Conservation (phyloP, 2,797 vertebrate genomes). For the Falco biarmicus region DNA sequence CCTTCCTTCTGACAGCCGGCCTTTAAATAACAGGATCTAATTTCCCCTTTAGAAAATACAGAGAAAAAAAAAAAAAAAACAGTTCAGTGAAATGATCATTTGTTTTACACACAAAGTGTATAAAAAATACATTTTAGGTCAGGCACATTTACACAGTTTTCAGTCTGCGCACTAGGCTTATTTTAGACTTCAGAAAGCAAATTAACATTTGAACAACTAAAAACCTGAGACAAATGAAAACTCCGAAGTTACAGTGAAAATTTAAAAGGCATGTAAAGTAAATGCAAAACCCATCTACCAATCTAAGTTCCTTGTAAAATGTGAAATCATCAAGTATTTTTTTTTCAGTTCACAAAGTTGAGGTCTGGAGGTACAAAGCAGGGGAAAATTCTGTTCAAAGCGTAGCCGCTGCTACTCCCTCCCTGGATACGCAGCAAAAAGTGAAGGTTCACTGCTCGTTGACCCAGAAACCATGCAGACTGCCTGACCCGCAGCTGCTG, state of each 20-base stretch:
- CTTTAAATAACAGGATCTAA: conserved; percentile 80
- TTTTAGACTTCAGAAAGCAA: neutral
- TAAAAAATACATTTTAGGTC: neutral
- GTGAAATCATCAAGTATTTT: neutral
- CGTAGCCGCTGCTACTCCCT: neutral
- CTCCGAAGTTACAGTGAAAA: neutral
- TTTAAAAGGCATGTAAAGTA: neutral
- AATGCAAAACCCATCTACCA: neutral
- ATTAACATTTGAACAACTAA: neutral
- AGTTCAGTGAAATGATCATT: neutral
- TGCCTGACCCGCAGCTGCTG: neutral
- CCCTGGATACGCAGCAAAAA: neutral
- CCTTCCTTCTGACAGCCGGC: conserved; percentile 78
- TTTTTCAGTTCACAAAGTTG: neutral
- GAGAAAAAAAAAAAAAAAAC: neutral
- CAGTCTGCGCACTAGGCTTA: neutral
- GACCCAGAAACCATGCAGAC: neutral
- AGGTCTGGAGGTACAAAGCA: neutral
- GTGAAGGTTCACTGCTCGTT: neutral
- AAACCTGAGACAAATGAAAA: neutral
- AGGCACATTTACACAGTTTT: neutral
- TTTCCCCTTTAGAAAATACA: conserved; percentile 74
- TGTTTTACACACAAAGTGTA: neutral
- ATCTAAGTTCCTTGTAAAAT: neutral
- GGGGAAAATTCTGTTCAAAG: neutral